phyloP scores from a whole-genome alignment of 2,113 vertebrate species.

The Otis tarda region DNA sequence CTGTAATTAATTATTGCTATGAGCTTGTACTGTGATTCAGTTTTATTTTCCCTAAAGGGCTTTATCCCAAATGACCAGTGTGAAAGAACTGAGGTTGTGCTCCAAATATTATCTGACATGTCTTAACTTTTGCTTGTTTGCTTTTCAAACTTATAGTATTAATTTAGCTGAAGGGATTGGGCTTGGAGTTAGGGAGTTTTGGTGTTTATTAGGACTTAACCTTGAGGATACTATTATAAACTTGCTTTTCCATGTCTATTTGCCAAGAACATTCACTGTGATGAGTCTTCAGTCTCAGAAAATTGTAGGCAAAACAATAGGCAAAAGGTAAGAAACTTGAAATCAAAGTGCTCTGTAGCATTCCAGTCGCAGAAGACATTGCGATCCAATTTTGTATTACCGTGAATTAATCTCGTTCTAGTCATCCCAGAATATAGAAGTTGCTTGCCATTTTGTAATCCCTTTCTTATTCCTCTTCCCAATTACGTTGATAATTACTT shows the following conservation, averaged over 20 bases:
- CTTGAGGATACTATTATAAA: not conserved
- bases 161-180: not conserved
- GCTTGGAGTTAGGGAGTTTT: not conserved
- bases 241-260: not conserved
- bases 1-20: not conserved
- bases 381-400: not conserved
- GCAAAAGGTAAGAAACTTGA: not conserved
- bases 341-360: not conserved
- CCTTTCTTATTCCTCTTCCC: not conserved
- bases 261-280: not conserved
- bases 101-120: not conserved
- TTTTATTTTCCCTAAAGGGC: not conserved
- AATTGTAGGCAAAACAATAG: not conserved
- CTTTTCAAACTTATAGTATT: not conserved
- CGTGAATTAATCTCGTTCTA: not conserved
- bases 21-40: not conserved
- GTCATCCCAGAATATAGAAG: not conserved
- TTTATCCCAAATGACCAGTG: not conserved
- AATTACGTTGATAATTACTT: not conserved
- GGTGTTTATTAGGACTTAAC: not conserved
- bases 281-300: not conserved
- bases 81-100: not conserved
- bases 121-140: not conserved
- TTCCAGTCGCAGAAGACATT: not conserved
- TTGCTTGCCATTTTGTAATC: not conserved